Evolutionary conservation across 2,113 vertebrate genomes (phyloP).

Genomic region (Zapus hudsonius): DNA sequence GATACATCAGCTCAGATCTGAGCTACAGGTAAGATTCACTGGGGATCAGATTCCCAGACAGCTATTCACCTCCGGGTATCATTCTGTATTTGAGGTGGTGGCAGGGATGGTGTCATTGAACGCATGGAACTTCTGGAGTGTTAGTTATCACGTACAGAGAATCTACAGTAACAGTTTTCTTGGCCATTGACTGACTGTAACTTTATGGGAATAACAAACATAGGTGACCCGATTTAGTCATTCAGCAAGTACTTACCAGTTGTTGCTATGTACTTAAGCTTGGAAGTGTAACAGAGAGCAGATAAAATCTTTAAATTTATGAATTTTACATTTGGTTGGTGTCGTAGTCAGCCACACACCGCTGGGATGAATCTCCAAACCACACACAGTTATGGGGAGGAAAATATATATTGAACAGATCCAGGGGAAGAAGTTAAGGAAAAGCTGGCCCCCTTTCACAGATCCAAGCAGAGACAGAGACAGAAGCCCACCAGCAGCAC

Average conservation of each 20-base stretch:
- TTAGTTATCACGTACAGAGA: background rate
- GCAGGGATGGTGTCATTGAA: background rate
- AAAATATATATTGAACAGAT: too few relatives aligned
- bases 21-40: slow-evolving; percentile 89
- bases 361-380: too few relatives aligned
- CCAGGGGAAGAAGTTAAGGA: too few relatives aligned
- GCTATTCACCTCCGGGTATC: fast-evolving
- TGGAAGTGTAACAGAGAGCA: background rate
- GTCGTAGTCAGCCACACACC: too few relatives aligned
- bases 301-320: background rate
- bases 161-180: background rate
- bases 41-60: fast-evolving
- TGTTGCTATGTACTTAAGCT: background rate
- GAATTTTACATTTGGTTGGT: background rate
- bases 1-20: slow-evolving; percentile 90
- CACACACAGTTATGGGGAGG: too few relatives aligned
- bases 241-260: background rate
- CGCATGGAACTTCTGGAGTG: background rate
- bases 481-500: too few relatives aligned
- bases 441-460: too few relatives aligned
- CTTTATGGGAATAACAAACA: background rate
- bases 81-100: background rate
- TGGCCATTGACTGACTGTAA: background rate
- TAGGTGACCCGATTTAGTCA: background rate
- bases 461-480: too few relatives aligned